Percentiles rank a stretch among this genome's conserved stretches.
Conservation (phyloP, 2,888 invertebrate species). For the Chelonus formosanus region DNA sequence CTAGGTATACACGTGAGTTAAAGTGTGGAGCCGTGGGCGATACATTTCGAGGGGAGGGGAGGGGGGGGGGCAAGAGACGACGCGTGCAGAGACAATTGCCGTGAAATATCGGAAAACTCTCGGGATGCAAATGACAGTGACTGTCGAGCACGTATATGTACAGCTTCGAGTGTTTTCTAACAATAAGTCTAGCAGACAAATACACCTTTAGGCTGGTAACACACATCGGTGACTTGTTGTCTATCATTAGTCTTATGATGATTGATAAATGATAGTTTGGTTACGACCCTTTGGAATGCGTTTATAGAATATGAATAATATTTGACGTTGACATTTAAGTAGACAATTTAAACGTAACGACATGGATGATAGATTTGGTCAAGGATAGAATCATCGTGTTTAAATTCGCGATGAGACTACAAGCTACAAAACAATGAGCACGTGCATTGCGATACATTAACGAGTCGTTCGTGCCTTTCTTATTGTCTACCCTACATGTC, state of each 20-base stretch:
- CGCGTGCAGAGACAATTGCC: conserved; percentile 26
- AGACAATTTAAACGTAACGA: no score
- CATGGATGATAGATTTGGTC: conserved; percentile 4
- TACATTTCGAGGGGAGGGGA: conserved; percentile 18
- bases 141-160: conserved; percentile 23
- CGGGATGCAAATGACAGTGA: conserved; percentile 32
- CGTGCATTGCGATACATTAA: conserved; percentile 30
- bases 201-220: no score
- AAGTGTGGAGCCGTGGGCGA: conserved; percentile 6
- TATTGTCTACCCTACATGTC: conserved; percentile 65
- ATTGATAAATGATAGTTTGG: no score
- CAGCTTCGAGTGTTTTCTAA: no score
- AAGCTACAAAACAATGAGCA: conserved; percentile 31
- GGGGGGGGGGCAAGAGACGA: conserved; percentile 11
- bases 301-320: no score
- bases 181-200: no score
- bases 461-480: conserved; percentile 44
- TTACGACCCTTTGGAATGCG: no score
- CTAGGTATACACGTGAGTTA: conserved; percentile 4
- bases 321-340: no score
- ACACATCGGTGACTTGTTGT: no score
- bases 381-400: conserved; percentile 17
- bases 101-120: conserved; percentile 28
- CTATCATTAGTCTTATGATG: no score
- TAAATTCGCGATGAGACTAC: conserved; percentile 17